A percentile compares a stretch with the other conserved stretches of the same genome.
phyloP scores from a whole-genome alignment of 2,113 vertebrate species.

The Scolopax mira region DNA sequence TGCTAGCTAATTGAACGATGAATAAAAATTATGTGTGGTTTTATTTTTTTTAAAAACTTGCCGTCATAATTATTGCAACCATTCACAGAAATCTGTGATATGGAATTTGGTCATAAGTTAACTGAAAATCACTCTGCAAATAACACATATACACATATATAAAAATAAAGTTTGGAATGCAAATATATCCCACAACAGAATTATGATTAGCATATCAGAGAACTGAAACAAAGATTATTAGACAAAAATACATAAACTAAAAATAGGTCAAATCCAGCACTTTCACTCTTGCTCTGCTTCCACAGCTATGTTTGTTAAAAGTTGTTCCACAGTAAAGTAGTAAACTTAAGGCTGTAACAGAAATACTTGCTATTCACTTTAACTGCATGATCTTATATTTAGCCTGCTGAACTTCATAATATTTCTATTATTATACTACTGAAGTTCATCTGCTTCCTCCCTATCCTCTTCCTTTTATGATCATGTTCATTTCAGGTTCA shows the following conservation, averaged over 20 bases:
- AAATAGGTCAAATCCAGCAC: background rate
- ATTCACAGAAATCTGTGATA: background rate
- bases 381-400: background rate
- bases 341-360: background rate
- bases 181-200: background rate
- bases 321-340: background rate
- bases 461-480: background rate
- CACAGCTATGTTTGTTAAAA: background rate
- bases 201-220: background rate
- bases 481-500: background rate
- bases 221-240: background rate
- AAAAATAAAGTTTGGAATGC: background rate
- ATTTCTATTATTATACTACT: background rate
- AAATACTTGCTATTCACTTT: background rate
- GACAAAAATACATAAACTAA: background rate
- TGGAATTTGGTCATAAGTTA: background rate
- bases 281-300: background rate
- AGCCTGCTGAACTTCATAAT: background rate
- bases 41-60: background rate
- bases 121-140: background rate
- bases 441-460: background rate
- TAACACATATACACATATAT: background rate
- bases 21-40: background rate
- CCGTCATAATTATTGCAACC: background rate
- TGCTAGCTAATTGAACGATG: background rate